These are phyloP conservation scores for Calliopsis andreniformis DNA, from an alignment of 1,140 invertebrate genomes.

Conservation along the genomic window DNA sequence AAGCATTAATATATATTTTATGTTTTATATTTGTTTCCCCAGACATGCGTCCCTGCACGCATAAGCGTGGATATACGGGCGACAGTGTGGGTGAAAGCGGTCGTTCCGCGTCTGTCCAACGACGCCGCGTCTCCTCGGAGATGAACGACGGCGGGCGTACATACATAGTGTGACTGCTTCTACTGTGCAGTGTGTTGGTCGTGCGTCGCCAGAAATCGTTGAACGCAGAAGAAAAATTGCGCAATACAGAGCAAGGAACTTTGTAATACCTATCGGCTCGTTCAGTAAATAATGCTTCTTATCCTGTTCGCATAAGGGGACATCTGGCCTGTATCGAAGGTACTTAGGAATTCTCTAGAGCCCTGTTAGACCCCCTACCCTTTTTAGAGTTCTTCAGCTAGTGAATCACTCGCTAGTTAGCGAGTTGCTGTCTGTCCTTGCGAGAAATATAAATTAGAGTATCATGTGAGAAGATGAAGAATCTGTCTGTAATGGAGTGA, in stretches of 20 bases:
- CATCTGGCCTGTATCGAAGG: neutral
- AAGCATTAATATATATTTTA: conserved; percentile 74
- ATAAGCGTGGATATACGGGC: neutral
- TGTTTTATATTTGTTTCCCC: conserved; percentile 71
- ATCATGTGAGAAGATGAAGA: too few species aligned
- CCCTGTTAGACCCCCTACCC: too few species aligned
- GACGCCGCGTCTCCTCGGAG: conserved; percentile 46
- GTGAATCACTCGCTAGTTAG: too few species aligned
- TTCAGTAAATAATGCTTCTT: neutral
- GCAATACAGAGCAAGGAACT: neutral
- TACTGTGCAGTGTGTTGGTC: conserved; percentile 26
- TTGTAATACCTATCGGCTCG: neutral
- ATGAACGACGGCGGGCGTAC: conserved; percentile 61
- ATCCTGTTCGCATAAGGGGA: neutral
- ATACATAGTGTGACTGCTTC: too few species aligned
- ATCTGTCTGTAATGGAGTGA: too few species aligned
- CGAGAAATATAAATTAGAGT: too few species aligned
- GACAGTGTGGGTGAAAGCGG: conserved; percentile 4
- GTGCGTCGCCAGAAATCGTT: conserved; percentile 37
- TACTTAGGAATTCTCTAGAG: neutral
- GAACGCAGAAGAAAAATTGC: conserved; percentile 33
- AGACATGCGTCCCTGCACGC: conserved; percentile 10
- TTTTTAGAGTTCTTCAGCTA: too few species aligned
- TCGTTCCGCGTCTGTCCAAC: conserved; percentile 29
- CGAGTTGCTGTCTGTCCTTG: too few species aligned